Evolutionary conservation across 2,888 invertebrate genomes (phyloP).

Genomic region (Marronus borbonicus): DNA sequence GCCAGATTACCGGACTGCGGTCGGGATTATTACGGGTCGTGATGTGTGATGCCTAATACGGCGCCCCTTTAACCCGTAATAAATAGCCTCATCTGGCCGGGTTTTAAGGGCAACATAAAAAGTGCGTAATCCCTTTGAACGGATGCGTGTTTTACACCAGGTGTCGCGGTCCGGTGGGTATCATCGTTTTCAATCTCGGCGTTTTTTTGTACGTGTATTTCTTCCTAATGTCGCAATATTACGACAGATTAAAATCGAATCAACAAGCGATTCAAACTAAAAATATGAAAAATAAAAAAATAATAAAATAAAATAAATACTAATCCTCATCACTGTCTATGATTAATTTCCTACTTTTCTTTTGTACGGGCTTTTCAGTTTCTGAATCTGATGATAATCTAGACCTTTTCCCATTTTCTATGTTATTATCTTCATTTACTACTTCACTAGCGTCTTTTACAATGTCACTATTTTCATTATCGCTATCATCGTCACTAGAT

Average conservation of each 20-base stretch:
- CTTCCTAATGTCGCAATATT: background rate
- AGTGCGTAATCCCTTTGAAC: slow-evolving; percentile 22
- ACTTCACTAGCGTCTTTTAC: background rate
- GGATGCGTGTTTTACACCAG: slow-evolving; percentile 10
- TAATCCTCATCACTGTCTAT: slow-evolving; percentile 61
- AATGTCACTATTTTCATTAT: slow-evolving; percentile 4
- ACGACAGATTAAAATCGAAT: slow-evolving; percentile 1
- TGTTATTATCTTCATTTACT: slow-evolving; percentile 52
- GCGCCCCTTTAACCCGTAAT: slow-evolving; percentile 38
- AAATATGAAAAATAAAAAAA: slow-evolving; percentile 1
- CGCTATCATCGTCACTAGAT: slow-evolving; percentile 7
- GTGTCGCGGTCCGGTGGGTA: background rate
- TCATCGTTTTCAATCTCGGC: background rate
- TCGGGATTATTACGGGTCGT: slow-evolving; percentile 33
- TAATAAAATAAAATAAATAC: slow-evolving; percentile 32
- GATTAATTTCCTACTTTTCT: slow-evolving; percentile 57
- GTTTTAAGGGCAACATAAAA: slow-evolving; percentile 36
- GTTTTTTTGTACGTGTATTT: background rate
- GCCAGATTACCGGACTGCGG: slow-evolving; percentile 32
- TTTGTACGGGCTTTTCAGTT: slow-evolving; percentile 58
- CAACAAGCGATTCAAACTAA: slow-evolving; percentile 13
- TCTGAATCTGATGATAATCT: slow-evolving; percentile 58
- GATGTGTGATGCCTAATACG: slow-evolving; percentile 25
- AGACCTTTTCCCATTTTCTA: slow-evolving; percentile 54
- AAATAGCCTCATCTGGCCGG: slow-evolving; percentile 36